Base-by-base conservation (phyloP, 92 coral and sea anemone genomes). In the Zoanthus solanderi region DNA sequence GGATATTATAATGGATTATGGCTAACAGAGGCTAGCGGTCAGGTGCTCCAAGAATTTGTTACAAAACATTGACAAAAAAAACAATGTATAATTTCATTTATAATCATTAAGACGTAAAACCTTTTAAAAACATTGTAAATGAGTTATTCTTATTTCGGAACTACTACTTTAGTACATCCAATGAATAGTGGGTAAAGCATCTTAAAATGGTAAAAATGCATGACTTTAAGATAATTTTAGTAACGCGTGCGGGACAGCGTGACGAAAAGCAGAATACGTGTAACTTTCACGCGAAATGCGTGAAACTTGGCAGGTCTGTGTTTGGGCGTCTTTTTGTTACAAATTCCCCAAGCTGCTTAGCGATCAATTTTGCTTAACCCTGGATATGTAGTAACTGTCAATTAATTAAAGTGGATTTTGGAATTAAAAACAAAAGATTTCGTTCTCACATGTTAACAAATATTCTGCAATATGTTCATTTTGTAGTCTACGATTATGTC, bases 241-340 rank as follows among this genome's bases (percentile, higher is more conserved):
- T 45, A 75, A 75, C 9, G 54, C 60, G 79, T 5, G 79, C 79
- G 79, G 79, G 79, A 75, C 56, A 75, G 79, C 54, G 52, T 75
- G 79, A 75, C 79, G 53, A 75, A 75, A 75, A 75, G 79, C 53
- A 75, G 42, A 23, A 23, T 23, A 23, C 23, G 23, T 0, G 60
- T 75, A 52, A 75, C 79, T 75, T 75, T 75, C 79, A 75, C 30
- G 79, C 79, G 79, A 75, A 75, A 75, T 75, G 79, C 56, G 79
- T 75, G 79, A 75, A 75, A 75, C 79, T 75, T 75, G 79, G 79
- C 79, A 37, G 4, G 42, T 37, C 42, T 15, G 4, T 37, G 42
- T 4, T 37, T 37, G 2, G 42, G 42, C 4, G 42, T 37, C 53
- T 37, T 37, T 37, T 37, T 37, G 42, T 37, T 37, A 37, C 42